Evolutionary conservation across 53 echinoderm and acorn worm species (phyloP).

Genomic region (Arbacia lixula): DNA sequence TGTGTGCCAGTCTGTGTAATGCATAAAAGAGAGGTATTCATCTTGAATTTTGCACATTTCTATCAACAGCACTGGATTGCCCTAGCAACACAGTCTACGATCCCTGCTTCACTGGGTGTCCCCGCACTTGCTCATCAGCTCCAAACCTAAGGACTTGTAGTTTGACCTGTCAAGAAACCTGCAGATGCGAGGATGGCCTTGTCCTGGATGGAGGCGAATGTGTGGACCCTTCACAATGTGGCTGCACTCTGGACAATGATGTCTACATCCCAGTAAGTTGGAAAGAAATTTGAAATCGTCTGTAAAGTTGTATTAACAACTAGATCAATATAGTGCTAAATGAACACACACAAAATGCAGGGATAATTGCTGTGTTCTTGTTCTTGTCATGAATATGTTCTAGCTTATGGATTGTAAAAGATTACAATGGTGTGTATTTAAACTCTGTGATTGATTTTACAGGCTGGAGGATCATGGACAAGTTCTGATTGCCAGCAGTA

Average conservation of each 20-base stretch:
- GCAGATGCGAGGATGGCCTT: slow-evolving; percentile 76
- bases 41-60: too few relatives aligned
- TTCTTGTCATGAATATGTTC: too few relatives aligned
- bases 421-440: too few relatives aligned
- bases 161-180: slow-evolving; percentile 64
- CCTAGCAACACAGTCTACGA: slow-evolving; percentile 67
- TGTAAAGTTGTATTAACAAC: too few relatives aligned
- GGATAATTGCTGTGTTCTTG: too few relatives aligned
- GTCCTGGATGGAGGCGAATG: slow-evolving; percentile 68
- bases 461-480: slow-evolving; percentile 46
- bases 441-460: too few relatives aligned
- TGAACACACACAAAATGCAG: too few relatives aligned
- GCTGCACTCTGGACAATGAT: slow-evolving; percentile 50
- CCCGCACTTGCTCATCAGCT: slow-evolving; percentile 69
- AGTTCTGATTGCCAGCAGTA: slow-evolving; percentile 39
- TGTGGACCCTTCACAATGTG: slow-evolving; percentile 64
- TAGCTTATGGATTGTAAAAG: too few relatives aligned
- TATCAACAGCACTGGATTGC: slow-evolving; percentile 55
- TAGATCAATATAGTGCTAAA: too few relatives aligned
- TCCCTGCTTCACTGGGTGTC: slow-evolving; percentile 76
- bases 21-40: too few relatives aligned
- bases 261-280: slow-evolving; percentile 58
- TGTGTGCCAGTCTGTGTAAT: too few relatives aligned
- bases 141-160: neutral
- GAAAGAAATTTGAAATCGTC: too few relatives aligned